Base-by-base conservation (phyloP, 1,140 invertebrate species). In the Eurosta solidaginis region DNA sequence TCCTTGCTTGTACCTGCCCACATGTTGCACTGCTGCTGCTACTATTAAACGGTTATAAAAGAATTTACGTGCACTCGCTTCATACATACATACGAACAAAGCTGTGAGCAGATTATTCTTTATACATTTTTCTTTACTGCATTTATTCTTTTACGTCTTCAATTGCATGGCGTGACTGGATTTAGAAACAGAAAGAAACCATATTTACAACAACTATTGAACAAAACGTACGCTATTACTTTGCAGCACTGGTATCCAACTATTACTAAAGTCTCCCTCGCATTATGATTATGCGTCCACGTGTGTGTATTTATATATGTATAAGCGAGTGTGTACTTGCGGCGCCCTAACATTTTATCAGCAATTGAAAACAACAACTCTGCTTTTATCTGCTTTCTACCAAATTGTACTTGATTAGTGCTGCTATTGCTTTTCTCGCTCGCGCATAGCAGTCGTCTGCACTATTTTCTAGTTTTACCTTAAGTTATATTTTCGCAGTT, bases 41-140 rank as follows among this genome's bases (percentile, higher is more conserved):
- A n/a, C 59, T 27, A 68, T 68, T 68, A 40, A 68, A 68, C n/a
- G 59, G 59, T 68, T 68, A 68, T 42, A 68, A 68, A 68, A 27
- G 33, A 2, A 29, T 59, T 40, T 40, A 25, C 50, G 27, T 27
- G 2, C 27, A 12, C 50, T 25, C 50, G 12, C 25, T 10, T 9
- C n/a, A 40, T 25, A 17, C 59, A 36, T 17, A 63, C 33, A 47
- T 14, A 68, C 29, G 4, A 6, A 68, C 50, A 52, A 6, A 52
- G n/a, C n/a, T n/a, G n/a, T 10, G 12, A 20, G 27, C 50, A 27
- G 20, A 54, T 12, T 68, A 52, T 10, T 52, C 17, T 29, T 42
- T 29, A 9, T 3, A 29, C 45, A 29, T 9, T 63, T n/a, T 36
- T 9, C 33, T 68, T 6, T n/a, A 29, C 40, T 68, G 14, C 14